Base-by-base conservation (phyloP, 1,140 invertebrate species). In the Solenopsis fugax region DNA sequence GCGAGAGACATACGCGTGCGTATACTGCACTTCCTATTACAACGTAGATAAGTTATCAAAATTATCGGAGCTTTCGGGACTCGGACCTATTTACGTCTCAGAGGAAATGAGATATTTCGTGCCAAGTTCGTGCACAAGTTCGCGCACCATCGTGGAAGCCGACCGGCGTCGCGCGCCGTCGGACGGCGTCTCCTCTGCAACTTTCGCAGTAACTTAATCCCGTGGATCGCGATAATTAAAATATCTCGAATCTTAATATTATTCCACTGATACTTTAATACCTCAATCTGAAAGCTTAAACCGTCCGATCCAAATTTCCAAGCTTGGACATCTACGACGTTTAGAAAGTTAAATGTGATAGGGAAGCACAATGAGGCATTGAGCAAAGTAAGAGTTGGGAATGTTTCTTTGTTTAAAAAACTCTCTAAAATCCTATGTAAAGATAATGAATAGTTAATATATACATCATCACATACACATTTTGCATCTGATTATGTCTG, bases 111-210 rank as follows among this genome's bases (percentile, higher is more conserved):
- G 29, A 65, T 65, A 65, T 69, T 69, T 58, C n/a, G 24, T 45
- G 54, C 52, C 48, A 54, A 16, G 60, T 58, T 56, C 54, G 54
- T 24, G 24, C 75, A 21, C 29, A 45, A 60, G 73, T 24, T 24
- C 21, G 37, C 18, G 10, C 34, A 10, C 29, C 54, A 52, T 80
- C 60, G 21, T 52, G 13, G 60, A 87, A 60, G 82, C 60, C 64
- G 72, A 76, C 69, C 69, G 24, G 21, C 67, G 21, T 85, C 37
- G 54, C 50, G 34, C 54, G 81, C 84, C 81, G 86, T 60, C 69
- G 69, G 60, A 56, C 10, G 58, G 34, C 52, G 18, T 72, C 65
- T 12, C 37, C 5, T 37, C 45, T 6, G 0, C 56, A 12, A 77
- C 10, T 62, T 71, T 48, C 12, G 37, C 18, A 6, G 4, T 24